phyloP scores from a whole-genome alignment of 2,888 invertebrate species.

The Hyposoter dolosus region DNA sequence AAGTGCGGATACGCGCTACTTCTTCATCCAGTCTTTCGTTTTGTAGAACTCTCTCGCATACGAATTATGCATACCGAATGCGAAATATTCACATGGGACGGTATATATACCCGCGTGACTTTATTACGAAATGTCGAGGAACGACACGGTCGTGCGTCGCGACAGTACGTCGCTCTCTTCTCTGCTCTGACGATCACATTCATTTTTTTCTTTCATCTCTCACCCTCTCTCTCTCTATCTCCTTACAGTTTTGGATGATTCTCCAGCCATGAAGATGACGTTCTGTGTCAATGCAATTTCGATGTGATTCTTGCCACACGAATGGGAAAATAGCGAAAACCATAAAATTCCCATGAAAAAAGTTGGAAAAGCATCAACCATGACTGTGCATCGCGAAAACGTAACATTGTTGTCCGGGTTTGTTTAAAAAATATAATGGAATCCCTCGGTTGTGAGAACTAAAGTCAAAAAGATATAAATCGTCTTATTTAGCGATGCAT shows the following conservation, averaged over 20 bases:
- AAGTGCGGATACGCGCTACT: slow-evolving; percentile 54
- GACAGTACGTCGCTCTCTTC: slow-evolving; percentile 35
- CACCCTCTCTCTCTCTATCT: background rate
- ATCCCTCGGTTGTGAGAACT: background rate
- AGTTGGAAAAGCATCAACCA: background rate
- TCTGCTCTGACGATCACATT: background rate
- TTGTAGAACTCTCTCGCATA: slow-evolving; percentile 14
- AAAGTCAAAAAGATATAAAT: background rate
- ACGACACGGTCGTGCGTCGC: slow-evolving; percentile 49
- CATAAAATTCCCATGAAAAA: slow-evolving; percentile 15
- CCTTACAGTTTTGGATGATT: background rate
- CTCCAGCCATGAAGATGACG: slow-evolving; percentile 19
- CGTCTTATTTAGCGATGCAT: background rate
- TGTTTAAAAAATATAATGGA: background rate
- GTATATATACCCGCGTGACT: slow-evolving; percentile 62
- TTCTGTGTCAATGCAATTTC: slow-evolving; percentile 47
- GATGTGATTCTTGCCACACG: slow-evolving; percentile 15
- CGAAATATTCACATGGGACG: slow-evolving; percentile 58
- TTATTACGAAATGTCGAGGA: slow-evolving; percentile 65
- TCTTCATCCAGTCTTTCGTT: slow-evolving; percentile 39
- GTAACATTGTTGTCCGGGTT: background rate
- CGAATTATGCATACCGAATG: slow-evolving; percentile 64
- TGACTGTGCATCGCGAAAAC: no score
- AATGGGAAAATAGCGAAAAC: slow-evolving; percentile 20
- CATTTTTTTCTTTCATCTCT: background rate